phyloP scores from a whole-genome alignment of 92 coral and sea anemone species.

The Paramuricea clavata region DNA sequence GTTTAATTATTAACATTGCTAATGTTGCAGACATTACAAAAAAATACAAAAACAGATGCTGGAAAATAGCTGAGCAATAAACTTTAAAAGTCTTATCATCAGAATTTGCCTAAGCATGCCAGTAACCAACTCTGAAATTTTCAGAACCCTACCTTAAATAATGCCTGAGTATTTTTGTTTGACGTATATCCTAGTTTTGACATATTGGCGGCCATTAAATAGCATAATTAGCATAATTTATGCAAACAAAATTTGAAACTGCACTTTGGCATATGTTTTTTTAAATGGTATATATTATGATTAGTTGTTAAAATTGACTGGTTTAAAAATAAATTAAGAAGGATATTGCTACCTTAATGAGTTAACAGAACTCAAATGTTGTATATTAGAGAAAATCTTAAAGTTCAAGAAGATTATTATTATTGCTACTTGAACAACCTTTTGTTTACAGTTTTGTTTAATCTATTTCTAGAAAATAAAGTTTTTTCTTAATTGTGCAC shows the following conservation, averaged over 20 bases:
- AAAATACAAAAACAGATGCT: background rate
- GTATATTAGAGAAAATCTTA: no score
- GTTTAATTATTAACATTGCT: background rate
- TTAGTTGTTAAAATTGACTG: no score
- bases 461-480: no score
- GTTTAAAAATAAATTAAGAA: no score
- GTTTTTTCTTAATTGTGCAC: no score
- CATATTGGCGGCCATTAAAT: background rate
- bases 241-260: background rate
- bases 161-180: background rate
- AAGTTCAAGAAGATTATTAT: no score
- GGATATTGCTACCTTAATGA: no score
- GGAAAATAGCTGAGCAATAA: background rate
- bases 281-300: no score
- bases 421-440: no score
- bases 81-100: background rate
- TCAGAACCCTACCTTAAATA: background rate
- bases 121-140: background rate
- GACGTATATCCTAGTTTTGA: constrained; percentile 3
- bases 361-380: no score
- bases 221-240: background rate
- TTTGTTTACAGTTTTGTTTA: no score
- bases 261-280: background rate
- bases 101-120: background rate
- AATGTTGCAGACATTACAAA: background rate